These are phyloP conservation scores for Ceraclea dissimilis DNA, from an alignment of 2,888 invertebrate genomes.

Conservation along the genomic window DNA sequence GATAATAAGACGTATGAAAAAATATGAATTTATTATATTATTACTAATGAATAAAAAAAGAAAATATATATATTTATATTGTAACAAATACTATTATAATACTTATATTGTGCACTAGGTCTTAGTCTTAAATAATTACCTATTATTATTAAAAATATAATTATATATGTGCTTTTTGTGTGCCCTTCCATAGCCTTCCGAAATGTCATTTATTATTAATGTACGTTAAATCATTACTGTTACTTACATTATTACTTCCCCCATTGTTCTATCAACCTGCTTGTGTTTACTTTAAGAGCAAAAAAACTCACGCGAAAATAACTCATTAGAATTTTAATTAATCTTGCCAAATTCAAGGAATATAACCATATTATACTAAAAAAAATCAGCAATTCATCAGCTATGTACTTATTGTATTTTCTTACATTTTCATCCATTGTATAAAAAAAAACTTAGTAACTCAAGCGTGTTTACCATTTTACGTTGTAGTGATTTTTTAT, in stretches of 20 bases:
- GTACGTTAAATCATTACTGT: too few species aligned
- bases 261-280: not conserved
- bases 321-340: too few species aligned
- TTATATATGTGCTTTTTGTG: conserved; percentile 26
- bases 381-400: conserved; percentile 7
- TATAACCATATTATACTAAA: too few species aligned
- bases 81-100: conserved; percentile 11
- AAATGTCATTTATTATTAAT: not conserved
- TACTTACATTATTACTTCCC: too few species aligned
- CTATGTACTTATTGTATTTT: too few species aligned
- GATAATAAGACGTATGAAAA: not conserved
- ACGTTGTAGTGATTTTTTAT: too few species aligned
- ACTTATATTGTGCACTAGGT: conserved; percentile 18
- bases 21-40: conserved; percentile 3
- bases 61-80: conserved; percentile 22
- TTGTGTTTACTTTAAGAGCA: too few species aligned
- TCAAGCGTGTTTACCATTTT: too few species aligned
- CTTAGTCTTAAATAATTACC: conserved; percentile 11
- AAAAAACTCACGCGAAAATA: too few species aligned
- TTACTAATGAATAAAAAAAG: conserved; percentile 3
- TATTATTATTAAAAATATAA: not conserved
- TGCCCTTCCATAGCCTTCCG: conserved; percentile 23
- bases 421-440: too few species aligned
- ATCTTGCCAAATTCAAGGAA: too few species aligned
- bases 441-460: too few species aligned